Evolutionary conservation across 1,140 invertebrate genomes (phyloP).

Genomic region (Varroa destructor): DNA sequence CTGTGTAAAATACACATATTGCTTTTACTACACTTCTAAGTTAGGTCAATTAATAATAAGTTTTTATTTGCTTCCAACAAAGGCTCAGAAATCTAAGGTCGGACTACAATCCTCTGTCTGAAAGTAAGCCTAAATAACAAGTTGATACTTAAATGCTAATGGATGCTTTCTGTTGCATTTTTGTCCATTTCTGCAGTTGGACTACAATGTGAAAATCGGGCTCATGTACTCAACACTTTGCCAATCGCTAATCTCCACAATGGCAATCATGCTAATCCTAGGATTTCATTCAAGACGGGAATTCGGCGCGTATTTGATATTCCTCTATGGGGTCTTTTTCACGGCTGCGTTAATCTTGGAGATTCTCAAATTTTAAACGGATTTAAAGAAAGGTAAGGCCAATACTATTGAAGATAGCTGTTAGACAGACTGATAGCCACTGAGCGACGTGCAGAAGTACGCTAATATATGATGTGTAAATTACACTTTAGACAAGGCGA

Average conservation of each 20-base stretch:
- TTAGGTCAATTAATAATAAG: too few species aligned
- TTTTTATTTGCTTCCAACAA: too few species aligned
- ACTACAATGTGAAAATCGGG: slow-evolving; percentile 39
- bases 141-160: not conserved
- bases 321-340: slow-evolving; percentile 43
- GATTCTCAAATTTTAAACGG: slow-evolving; percentile 11
- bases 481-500: too few species aligned
- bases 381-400: too few species aligned
- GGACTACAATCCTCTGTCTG: too few species aligned
- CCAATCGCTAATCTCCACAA: slow-evolving; percentile 41
- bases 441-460: too few species aligned
- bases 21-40: too few species aligned
- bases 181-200: slow-evolving; percentile 38
- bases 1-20: not conserved
- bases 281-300: slow-evolving; percentile 40
- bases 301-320: slow-evolving; percentile 41
- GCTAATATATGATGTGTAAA: too few species aligned
- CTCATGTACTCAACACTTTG: slow-evolving; percentile 41
- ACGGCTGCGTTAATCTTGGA: slow-evolving; percentile 41
- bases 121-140: too few species aligned
- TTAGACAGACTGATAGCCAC: too few species aligned
- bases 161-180: slow-evolving; percentile 5
- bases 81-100: too few species aligned
- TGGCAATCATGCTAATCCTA: slow-evolving; percentile 38
- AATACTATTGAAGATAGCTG: too few species aligned